Evolutionary conservation across 2,888 invertebrate genomes (phyloP).

Genomic region (Alviniconcha strummeri): DNA sequence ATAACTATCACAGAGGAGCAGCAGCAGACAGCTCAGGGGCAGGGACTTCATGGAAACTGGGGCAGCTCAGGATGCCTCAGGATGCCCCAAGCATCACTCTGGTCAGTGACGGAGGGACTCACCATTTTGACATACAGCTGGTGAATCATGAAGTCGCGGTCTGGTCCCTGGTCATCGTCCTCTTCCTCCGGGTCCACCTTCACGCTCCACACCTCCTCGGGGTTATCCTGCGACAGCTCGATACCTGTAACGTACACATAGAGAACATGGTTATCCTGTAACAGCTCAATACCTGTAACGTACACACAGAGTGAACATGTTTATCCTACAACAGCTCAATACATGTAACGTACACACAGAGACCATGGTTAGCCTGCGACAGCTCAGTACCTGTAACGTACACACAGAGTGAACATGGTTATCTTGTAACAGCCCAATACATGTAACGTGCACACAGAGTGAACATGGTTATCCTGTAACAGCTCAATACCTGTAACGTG

Average conservation of each 20-base stretch:
- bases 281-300: not conserved
- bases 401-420: conserved; percentile 31
- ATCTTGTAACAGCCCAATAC: conserved; percentile 58
- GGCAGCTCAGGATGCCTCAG: too few species aligned
- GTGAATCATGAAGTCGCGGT: conserved; percentile 58
- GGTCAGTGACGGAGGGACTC: conserved; percentile 8
- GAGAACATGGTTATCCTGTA: not conserved
- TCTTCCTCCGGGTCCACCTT: conserved; percentile 49
- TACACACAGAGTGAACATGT: conserved; percentile 7
- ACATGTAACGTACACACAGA: conserved; percentile 44
- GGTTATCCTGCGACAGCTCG: conserved; percentile 57
- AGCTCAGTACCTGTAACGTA: not conserved
- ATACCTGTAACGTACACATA: conserved; percentile 49
- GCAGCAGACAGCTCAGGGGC: too few species aligned
- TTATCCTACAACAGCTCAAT: conserved; percentile 58
- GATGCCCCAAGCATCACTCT: too few species aligned
- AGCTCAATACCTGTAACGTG: not conserved
- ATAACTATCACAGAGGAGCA: too few species aligned
- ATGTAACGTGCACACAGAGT: conserved; percentile 41
- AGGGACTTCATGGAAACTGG: too few species aligned
- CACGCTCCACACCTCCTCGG: conserved; percentile 58
- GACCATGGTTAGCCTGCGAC: too few species aligned
- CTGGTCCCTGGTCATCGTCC: conserved; percentile 51
- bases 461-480: too few species aligned
- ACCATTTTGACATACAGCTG: conserved; percentile 62